Conservation (phyloP, 2,797 vertebrate genomes). For the Silurus lanzhouensis region DNA sequence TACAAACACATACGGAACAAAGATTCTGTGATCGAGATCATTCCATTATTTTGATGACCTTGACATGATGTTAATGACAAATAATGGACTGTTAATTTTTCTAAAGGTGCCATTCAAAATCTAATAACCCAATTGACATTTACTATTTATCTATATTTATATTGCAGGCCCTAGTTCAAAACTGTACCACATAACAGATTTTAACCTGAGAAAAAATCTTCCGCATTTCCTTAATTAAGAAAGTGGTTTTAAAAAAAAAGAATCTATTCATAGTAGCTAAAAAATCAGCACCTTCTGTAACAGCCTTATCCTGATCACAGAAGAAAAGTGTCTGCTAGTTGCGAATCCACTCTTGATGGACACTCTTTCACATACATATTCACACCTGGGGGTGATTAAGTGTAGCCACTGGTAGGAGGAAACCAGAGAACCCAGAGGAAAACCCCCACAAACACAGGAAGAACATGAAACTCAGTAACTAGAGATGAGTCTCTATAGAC, state of each 20-base stretch:
- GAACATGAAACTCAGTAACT: neutral
- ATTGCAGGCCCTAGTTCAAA: conserved; percentile 24
- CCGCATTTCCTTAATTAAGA: neutral
- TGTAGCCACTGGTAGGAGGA: neutral
- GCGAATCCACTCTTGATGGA: neutral
- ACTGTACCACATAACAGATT: neutral
- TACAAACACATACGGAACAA: conserved; percentile 16
- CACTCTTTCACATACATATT: neutral
- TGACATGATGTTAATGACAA: conserved; percentile 63
- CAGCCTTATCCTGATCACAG: neutral
- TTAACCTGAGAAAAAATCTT: neutral
- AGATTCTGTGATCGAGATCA: conserved; percentile 12
- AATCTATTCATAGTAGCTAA: neutral
- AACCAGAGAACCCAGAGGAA: conserved; percentile 3
- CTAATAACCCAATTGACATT: neutral
- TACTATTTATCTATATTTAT: conserved; percentile 38
- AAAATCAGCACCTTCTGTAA: conserved; percentile 1
- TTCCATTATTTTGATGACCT: conserved; percentile 65
- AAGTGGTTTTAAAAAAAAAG: neutral
- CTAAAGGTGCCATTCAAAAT: neutral
- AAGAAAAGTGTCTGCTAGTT: neutral
- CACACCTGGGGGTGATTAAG: neutral
- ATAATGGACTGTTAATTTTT: conserved; percentile 54
- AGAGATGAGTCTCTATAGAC: neutral
- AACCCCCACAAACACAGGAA: neutral